Percentiles rank a stretch among this genome's conserved stretches.
These are phyloP conservation scores for Agonopterix arenella DNA, from an alignment of 2,888 invertebrate species.

Conservation along the genomic window DNA sequence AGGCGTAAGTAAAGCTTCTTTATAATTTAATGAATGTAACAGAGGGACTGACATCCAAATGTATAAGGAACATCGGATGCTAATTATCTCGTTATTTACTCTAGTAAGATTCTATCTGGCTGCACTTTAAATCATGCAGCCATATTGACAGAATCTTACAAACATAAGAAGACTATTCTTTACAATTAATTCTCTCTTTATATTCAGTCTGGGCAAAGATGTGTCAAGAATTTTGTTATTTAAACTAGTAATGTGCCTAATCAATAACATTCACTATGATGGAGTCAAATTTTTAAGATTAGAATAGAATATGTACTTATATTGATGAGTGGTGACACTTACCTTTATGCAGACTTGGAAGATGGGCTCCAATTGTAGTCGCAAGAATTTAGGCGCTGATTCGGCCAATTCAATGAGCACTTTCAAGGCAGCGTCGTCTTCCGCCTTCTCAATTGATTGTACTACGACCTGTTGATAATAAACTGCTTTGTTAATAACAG, in stretches of 20 bases:
- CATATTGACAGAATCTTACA: conserved; percentile 40
- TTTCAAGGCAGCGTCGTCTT: conserved; percentile 94
- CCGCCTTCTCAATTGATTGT: conserved; percentile 88
- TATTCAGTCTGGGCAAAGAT: no score
- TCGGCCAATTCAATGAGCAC: conserved; percentile 96
- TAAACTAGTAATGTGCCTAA: no score
- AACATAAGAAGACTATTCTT: no score
- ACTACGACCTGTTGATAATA: conserved; percentile 77
- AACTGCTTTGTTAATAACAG: background rate
- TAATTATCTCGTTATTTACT: conserved; percentile 64
- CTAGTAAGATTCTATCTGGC: conserved; percentile 47
- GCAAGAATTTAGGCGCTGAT: conserved; percentile 92
- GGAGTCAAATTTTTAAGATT: no score
- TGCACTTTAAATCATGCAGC: conserved; percentile 28
- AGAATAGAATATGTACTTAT: background rate
- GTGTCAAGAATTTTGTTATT: no score
- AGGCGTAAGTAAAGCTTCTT: no score
- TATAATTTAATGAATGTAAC: conserved; percentile 34
- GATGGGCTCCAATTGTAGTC: conserved; percentile 90
- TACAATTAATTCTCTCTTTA: no score
- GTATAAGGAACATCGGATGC: conserved; percentile 50
- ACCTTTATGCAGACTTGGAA: conserved; percentile 93
- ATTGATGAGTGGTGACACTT: conserved; percentile 10
- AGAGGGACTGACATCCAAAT: conserved; percentile 68
- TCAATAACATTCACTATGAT: no score